phyloP scores from a whole-genome alignment of 2,113 vertebrate genomes.

The Phaetusa simplex region DNA sequence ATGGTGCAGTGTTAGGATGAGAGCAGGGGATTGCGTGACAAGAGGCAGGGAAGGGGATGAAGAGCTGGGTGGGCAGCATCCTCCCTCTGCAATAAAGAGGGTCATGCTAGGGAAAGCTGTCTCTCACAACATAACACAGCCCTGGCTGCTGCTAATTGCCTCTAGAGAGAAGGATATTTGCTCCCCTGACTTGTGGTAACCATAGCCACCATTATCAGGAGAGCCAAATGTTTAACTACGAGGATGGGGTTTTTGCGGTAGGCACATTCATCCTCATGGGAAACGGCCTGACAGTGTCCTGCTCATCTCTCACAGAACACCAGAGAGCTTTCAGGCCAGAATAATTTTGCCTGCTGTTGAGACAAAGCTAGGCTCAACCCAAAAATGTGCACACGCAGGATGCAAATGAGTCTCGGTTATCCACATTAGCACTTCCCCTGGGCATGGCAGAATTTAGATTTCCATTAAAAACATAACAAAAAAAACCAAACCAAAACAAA shows the following conservation, averaged over 20 bases:
- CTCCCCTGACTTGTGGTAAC: conserved; percentile 40
- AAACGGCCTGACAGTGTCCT: neutral
- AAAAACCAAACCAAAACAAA: neutral
- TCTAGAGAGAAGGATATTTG: neutral
- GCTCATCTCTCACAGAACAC: neutral
- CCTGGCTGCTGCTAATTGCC: neutral
- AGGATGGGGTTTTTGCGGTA: conserved; percentile 31
- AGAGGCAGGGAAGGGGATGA: neutral
- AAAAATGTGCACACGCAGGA: neutral
- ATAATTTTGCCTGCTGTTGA: neutral
- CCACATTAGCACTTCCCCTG: fast-evolving
- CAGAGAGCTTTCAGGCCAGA: neutral
- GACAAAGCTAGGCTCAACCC: neutral
- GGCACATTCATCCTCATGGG: conserved; percentile 39
- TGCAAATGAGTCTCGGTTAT: neutral
- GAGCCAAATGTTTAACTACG: neutral
- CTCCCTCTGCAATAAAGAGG: neutral
- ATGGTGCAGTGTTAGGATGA: neutral
- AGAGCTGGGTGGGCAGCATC: neutral
- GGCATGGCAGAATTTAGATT: neutral
- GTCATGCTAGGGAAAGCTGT: neutral
- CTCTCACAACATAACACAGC: neutral
- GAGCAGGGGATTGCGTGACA: neutral
- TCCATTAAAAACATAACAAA: neutral
- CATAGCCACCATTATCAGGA: conserved; percentile 34